Conservation (phyloP, 2,797 vertebrate species). For the Brachyalestes nurse region DNA sequence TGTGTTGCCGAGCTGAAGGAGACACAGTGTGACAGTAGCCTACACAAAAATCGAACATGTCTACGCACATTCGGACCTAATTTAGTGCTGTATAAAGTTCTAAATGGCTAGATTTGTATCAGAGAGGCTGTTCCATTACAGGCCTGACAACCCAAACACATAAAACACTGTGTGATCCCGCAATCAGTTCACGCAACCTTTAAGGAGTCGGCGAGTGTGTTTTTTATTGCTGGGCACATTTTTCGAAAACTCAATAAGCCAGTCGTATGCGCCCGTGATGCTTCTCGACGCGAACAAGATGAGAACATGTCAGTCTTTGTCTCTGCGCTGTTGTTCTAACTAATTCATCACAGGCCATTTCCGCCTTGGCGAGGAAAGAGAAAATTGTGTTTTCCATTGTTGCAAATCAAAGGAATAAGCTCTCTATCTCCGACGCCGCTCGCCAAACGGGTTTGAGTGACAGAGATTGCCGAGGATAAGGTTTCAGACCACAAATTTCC, state of each 20-base stretch:
- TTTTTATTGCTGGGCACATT: conserved; percentile 40
- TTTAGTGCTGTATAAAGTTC: neutral
- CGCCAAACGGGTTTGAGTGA: conserved; percentile 78
- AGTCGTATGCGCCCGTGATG: conserved; percentile 48
- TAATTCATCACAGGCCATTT: conserved; percentile 65
- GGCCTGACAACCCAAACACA: conserved; percentile 9
- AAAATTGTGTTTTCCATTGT: conserved; percentile 67
- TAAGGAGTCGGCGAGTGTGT: conserved; percentile 45
- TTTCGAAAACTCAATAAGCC: conserved; percentile 46
- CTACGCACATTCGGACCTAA: neutral
- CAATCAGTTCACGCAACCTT: conserved; percentile 24
- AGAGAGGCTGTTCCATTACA: conserved; percentile 13
- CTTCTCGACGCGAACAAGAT: conserved; percentile 61
- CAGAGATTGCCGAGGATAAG: conserved; percentile 81
- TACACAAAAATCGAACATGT: neutral
- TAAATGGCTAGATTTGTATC: conserved; percentile 12
- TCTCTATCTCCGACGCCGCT: conserved; percentile 70
- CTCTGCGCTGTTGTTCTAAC: conserved; percentile 61
- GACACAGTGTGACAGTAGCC: neutral
- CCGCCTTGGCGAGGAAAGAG: conserved; percentile 52
- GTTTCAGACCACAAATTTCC: conserved; percentile 77
- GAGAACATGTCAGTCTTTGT: conserved; percentile 63
- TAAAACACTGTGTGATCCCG: neutral
- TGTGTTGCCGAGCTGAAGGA: neutral
- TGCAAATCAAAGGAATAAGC: conserved; percentile 72